Conservation (phyloP, 23 tunicate genomes). For the Trididemnum clinides region DNA sequence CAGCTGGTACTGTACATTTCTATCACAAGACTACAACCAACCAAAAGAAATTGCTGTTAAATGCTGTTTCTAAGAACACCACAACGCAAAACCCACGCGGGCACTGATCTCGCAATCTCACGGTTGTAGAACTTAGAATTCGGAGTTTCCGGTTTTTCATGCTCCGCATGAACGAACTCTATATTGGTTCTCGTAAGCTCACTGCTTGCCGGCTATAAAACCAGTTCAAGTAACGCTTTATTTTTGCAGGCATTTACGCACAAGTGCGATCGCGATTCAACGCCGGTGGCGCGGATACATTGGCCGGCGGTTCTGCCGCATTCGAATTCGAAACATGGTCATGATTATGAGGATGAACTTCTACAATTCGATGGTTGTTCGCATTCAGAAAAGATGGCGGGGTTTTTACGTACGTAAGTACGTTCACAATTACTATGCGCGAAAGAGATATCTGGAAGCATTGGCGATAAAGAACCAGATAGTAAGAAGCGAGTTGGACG, state of each 20-base stretch:
- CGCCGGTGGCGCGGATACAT: slow-evolving; percentile 75
- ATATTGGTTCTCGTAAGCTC: no score
- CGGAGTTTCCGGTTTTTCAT: no score
- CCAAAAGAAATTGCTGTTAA: no score
- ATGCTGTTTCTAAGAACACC: no score
- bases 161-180: no score
- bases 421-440: slow-evolving; percentile 82
- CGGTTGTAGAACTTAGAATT: no score
- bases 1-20: no score
- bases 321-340: slow-evolving; percentile 53
- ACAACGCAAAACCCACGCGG: no score
- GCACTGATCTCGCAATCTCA: no score
- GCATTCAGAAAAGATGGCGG: slow-evolving; percentile 87
- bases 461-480: slow-evolving; percentile 77
- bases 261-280: slow-evolving; percentile 63
- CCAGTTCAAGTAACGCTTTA: no score
- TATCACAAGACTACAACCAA: no score
- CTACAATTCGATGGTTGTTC: slow-evolving; percentile 75
- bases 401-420: slow-evolving; percentile 83
- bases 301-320: slow-evolving; percentile 51
- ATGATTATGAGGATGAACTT: slow-evolving; percentile 73
- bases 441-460: slow-evolving; percentile 85
- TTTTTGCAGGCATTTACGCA: slow-evolving; percentile 26
- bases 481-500: slow-evolving; percentile 63
- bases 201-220: no score